A percentile compares a stretch with the other conserved stretches of the same genome.
phyloP scores from a whole-genome alignment of 1,140 invertebrate genomes.

The Tetranychus urticae region DNA sequence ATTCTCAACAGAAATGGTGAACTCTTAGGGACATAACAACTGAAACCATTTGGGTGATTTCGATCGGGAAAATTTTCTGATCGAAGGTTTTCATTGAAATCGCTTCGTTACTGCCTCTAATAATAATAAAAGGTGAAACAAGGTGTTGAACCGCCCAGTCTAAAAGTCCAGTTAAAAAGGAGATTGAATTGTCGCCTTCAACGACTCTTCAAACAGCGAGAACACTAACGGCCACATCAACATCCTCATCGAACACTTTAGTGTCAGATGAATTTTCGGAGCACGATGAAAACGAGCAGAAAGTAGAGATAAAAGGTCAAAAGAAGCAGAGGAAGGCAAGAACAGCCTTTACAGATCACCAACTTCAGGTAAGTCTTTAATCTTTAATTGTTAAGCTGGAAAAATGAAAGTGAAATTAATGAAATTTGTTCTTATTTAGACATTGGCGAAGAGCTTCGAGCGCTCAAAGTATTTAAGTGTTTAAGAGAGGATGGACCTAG shows the following conservation, averaged over 20 bases:
- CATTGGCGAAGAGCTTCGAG: slow-evolving; percentile 90
- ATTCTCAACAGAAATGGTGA: too few relatives aligned
- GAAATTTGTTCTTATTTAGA: slow-evolving; percentile 5
- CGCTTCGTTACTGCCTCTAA: too few relatives aligned
- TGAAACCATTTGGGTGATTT: too few relatives aligned
- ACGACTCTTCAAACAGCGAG: too few relatives aligned
- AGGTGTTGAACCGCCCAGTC: too few relatives aligned
- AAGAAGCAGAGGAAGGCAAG: slow-evolving; percentile 93
- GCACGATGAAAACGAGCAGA: not conserved
- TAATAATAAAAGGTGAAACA: too few relatives aligned
- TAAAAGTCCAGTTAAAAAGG: too few relatives aligned
- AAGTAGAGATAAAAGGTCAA: slow-evolving; percentile 7
- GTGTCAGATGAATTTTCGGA: not conserved
- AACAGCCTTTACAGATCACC: slow-evolving; percentile 94
- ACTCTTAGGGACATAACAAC: too few relatives aligned
- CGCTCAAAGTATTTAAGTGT: slow-evolving; percentile 94
- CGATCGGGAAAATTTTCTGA: too few relatives aligned
- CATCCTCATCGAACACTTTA: not conserved
- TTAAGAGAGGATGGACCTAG: slow-evolving; percentile 92
- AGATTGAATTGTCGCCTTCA: too few relatives aligned
- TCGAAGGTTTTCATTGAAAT: too few relatives aligned
- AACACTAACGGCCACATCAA: not conserved
- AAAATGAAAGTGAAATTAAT: too few relatives aligned
- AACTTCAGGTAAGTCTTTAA: slow-evolving; percentile 41
- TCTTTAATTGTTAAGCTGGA: not conserved